Evolutionary conservation across 2,888 invertebrate genomes (phyloP).

Genomic region (Oligia fasciuncula): DNA sequence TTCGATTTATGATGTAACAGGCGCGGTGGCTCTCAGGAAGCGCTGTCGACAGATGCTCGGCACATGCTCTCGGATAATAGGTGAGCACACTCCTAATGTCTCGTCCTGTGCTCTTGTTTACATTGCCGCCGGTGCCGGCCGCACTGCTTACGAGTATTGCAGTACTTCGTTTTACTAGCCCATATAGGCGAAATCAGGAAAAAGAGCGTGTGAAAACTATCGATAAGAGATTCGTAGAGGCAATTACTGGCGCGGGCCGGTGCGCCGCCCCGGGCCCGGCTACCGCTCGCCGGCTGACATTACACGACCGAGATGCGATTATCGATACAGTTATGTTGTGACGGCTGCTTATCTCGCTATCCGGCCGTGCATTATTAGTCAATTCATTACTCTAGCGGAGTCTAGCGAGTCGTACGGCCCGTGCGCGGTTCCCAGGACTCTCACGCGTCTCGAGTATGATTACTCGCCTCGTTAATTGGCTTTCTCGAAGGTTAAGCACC

Average conservation of each 20-base stretch:
- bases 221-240: slow-evolving; percentile 82
- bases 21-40: slow-evolving; percentile 83
- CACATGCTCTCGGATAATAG: slow-evolving; percentile 84
- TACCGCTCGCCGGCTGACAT: slow-evolving; percentile 80
- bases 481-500: slow-evolving; percentile 78
- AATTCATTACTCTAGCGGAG: slow-evolving; percentile 72
- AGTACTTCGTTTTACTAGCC: slow-evolving; percentile 75
- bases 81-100: slow-evolving; percentile 83
- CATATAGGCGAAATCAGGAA: slow-evolving; percentile 70
- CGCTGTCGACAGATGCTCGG: slow-evolving; percentile 87
- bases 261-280: slow-evolving; percentile 75
- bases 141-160: slow-evolving; percentile 76
- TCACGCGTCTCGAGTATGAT: slow-evolving; percentile 67
- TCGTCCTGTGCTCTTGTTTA: slow-evolving; percentile 80
- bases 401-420: slow-evolving; percentile 65
- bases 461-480: slow-evolving; percentile 76
- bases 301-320: slow-evolving; percentile 85
- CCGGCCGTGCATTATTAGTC: slow-evolving; percentile 79
- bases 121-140: slow-evolving; percentile 59
- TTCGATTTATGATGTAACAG: slow-evolving; percentile 88
- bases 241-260: slow-evolving; percentile 79
- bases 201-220: slow-evolving; percentile 84
- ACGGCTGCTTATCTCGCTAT: slow-evolving; percentile 82
- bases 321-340: slow-evolving; percentile 87
- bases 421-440: slow-evolving; percentile 73